A percentile compares a stretch with the other conserved stretches of the same genome.
These are phyloP conservation scores for Sinocyclocheilus maitianheensis DNA, from an alignment of 2,113 vertebrate species.

Conservation along the genomic window DNA sequence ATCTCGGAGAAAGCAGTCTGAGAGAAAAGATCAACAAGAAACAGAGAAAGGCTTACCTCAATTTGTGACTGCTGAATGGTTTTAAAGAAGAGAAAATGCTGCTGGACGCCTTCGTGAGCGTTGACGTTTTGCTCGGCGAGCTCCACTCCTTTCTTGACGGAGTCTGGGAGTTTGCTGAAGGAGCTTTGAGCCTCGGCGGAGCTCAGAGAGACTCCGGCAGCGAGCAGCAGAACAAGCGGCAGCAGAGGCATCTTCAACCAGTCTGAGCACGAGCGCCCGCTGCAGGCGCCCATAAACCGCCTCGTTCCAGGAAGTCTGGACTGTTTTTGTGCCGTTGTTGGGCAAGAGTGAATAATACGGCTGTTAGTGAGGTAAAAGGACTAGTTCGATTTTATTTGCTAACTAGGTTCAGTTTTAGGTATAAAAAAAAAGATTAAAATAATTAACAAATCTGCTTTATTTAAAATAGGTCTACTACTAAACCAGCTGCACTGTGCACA, in stretches of 20 bases:
- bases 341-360: not conserved
- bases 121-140: slow-evolving; percentile 62
- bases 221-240: slow-evolving; percentile 47
- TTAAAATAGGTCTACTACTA: not conserved
- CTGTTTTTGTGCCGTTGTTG: slow-evolving; percentile 6
- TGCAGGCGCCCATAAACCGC: not conserved
- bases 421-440: not conserved
- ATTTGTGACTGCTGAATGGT: slow-evolving; percentile 57
- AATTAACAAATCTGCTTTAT: not conserved
- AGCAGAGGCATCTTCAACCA: slow-evolving; percentile 39
- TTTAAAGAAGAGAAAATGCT: slow-evolving; percentile 71
- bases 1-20: not conserved
- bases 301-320: slow-evolving; percentile 11
- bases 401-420: not conserved
- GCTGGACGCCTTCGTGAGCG: slow-evolving; percentile 50
- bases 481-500: not conserved
- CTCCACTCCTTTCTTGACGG: slow-evolving; percentile 65
- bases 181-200: slow-evolving; percentile 37
- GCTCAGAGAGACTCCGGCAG: slow-evolving; percentile 54
- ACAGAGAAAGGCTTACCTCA: slow-evolving; percentile 58
- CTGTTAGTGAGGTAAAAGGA: not conserved
- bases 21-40: not conserved
- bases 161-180: slow-evolving; percentile 47
- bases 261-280: not conserved
- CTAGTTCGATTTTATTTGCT: not conserved